Evolutionary conservation across 2,113 vertebrate genomes (phyloP).

Genomic region (Myxocyprinus asiaticus): DNA sequence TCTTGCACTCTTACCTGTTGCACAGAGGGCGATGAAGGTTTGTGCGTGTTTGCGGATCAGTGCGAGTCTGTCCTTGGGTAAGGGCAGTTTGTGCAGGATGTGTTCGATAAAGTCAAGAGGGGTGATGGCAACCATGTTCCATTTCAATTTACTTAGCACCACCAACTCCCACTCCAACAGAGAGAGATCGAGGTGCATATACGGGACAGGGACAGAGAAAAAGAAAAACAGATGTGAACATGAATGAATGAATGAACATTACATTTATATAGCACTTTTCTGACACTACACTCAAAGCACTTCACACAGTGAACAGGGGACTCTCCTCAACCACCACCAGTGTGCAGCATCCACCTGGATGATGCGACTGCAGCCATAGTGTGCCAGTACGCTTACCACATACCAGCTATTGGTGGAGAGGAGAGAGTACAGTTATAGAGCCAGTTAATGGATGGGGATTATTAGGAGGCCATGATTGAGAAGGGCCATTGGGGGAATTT

Average conservation of each 20-base stretch:
- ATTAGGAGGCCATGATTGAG: too few species aligned
- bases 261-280: too few species aligned
- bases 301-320: too few species aligned
- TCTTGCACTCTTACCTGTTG: conserved; percentile 81
- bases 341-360: too few species aligned
- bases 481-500: too few species aligned
- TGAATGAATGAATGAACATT: neutral
- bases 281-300: too few species aligned
- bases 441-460: too few species aligned
- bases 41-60: conserved; percentile 92
- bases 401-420: too few species aligned
- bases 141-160: conserved; percentile 95
- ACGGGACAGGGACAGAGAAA: neutral
- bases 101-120: conserved; percentile 96
- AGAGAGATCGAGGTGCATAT: conserved; percentile 22
- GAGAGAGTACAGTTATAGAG: too few species aligned
- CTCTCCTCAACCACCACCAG: too few species aligned
- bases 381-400: too few species aligned
- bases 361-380: too few species aligned
- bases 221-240: neutral
- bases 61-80: conserved; percentile 85
- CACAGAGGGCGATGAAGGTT: conserved; percentile 94
- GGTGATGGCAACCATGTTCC: conserved; percentile 93
- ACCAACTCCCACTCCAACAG: conserved; percentile 93
- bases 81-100: conserved; percentile 88